Base-by-base conservation (phyloP, 2,888 invertebrate species). In the Tryphoninae sp. region DNA sequence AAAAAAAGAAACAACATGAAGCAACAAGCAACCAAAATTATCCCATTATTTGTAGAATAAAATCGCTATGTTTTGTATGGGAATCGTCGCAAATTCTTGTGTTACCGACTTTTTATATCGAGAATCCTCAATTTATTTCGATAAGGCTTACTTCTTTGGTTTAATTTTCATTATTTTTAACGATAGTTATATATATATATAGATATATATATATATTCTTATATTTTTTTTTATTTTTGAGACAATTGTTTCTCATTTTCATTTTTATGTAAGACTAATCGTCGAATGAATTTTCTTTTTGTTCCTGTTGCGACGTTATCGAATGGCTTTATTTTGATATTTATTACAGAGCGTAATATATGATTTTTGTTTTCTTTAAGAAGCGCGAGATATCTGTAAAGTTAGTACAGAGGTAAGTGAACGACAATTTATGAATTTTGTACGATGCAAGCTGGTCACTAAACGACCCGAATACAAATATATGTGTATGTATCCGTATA, bases 11-110 rank as follows among this genome's bases (percentile, higher is more conserved):
- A 61, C 59, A 77, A 71, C 55, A 83, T 22, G 73, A 65, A 84
- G 61, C 78, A 86, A 86, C 78, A 85, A 86, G 82, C 86, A 86
- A 89, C 86, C 87, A 87, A 89, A 89, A 89, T 89, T 88, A 90
- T 91, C 90, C 90, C 89, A 91, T 91, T 91, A 90, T 90, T 90
- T 92, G 91, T 92, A 92, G 91, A 92, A 92, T 92, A 92, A 91
- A 91, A 90, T 90, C 90, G 89, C 90, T 91, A 91, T 92, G 91
- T 92, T 92, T 92, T 92, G 87, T 91, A 91, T 91, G 91, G 91
- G 91, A 91, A 88, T 85, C 67, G 62, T 77, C 67, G 58, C 73
- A 62, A 79, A 85, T 85, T 84, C 78, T 86, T 81, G 84, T 6
- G 4, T 86, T 84, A 86, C 86, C 86, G 82, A 84, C 79, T 61